Evolutionary conservation across 2,113 vertebrate genomes (phyloP).

Genomic region (Scolopax mira): DNA sequence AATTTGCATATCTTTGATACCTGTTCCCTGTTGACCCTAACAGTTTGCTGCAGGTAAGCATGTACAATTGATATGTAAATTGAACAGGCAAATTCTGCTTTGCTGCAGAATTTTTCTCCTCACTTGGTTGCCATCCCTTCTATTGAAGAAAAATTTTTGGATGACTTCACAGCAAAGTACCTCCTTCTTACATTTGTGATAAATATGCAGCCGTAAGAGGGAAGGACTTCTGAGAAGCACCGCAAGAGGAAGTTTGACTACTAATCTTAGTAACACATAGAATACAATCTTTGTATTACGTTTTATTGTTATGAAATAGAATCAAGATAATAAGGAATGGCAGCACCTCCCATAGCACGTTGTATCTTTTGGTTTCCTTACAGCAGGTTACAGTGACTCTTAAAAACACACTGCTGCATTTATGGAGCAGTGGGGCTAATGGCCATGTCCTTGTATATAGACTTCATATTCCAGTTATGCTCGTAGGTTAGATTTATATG

Average conservation of each 20-base stretch:
- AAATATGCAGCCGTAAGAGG: not conserved
- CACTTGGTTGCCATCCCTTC: not conserved
- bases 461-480: not conserved
- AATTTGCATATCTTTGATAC: not conserved
- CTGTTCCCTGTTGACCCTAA: not conserved
- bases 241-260: not conserved
- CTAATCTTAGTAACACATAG: not conserved
- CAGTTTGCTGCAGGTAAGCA: not conserved
- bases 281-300: not conserved
- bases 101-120: not conserved
- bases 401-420: not conserved
- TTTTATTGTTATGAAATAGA: not conserved
- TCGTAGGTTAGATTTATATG: fast-evolving
- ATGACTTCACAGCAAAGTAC: not conserved
- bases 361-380: not conserved
- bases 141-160: not conserved
- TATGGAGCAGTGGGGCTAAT: not conserved
- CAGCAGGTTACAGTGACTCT: not conserved
- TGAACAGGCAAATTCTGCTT: not conserved
- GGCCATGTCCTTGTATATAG: not conserved
- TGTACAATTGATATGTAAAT: not conserved
- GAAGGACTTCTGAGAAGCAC: not conserved
- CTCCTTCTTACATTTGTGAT: not conserved
- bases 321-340: not conserved
- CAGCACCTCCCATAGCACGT: not conserved